phyloP scores from a whole-genome alignment of 2,888 invertebrate species.

The Luperina nickerlii region DNA sequence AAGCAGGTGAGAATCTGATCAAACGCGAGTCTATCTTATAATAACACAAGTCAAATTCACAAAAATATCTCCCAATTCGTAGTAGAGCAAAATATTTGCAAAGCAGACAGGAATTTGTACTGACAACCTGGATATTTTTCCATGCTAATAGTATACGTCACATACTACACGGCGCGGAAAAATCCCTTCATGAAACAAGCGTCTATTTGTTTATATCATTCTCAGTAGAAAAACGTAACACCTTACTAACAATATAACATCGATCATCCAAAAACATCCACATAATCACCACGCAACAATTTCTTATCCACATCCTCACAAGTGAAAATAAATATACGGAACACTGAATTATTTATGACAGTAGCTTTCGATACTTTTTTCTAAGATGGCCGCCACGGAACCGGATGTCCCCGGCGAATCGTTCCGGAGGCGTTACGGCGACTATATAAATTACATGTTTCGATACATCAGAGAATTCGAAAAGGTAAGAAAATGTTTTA shows the following conservation, averaged over 20 bases:
- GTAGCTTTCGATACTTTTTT: constrained; percentile 67
- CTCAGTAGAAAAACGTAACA: constrained; percentile 26
- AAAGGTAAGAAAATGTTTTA: constrained; percentile 40
- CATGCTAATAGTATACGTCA: not conserved
- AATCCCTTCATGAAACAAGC: constrained; percentile 11
- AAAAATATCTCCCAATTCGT: not conserved
- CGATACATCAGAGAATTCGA: constrained; percentile 55
- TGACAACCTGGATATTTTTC: constrained; percentile 9
- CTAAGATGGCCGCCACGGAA: constrained; percentile 67
- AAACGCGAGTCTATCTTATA: not conserved
- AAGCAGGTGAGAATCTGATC: too few relatives aligned
- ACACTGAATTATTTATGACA: constrained; percentile 69
- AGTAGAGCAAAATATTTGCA: constrained; percentile 12
- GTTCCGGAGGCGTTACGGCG: constrained; percentile 66
- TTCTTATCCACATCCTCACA: constrained; percentile 54
- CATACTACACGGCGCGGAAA: not conserved
- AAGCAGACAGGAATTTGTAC: constrained; percentile 3
- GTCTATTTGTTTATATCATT: constrained; percentile 22
- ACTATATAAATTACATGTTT: constrained; percentile 63
- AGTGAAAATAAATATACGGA: constrained; percentile 69
- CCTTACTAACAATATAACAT: constrained; percentile 54
- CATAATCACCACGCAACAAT: constrained; percentile 53
- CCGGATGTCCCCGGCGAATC: constrained; percentile 72
- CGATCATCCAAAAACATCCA: constrained; percentile 49
- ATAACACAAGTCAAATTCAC: not conserved